phyloP scores from a whole-genome alignment of 1,140 invertebrate genomes.

The Eriocheir sinensis region DNA sequence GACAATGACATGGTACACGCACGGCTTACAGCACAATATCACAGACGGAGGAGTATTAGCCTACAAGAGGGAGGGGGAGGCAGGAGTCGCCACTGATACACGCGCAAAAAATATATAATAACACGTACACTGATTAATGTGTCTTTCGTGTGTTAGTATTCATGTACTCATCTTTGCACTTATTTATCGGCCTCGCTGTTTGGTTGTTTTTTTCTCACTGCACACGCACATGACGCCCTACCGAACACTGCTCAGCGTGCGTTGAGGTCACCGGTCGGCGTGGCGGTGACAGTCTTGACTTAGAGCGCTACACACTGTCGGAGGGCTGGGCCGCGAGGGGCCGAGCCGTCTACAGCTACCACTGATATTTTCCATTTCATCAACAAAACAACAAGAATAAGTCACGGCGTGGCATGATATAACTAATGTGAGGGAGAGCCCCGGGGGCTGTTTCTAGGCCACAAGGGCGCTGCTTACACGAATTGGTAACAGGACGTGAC shows the following conservation, averaged over 20 bases:
- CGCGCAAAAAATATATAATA: no score
- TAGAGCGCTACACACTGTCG: neutral
- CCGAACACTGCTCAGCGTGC: no score
- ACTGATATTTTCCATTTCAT: neutral
- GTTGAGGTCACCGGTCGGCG: neutral
- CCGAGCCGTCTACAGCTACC: neutral
- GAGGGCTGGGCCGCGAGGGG: neutral
- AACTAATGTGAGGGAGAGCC: neutral
- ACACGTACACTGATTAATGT: no score
- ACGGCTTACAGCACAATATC: neutral
- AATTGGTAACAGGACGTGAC: neutral
- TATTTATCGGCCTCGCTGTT: no score
- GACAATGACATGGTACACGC: neutral
- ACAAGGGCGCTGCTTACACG: neutral
- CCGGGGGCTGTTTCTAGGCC: neutral
- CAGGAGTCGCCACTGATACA: no score
- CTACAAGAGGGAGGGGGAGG: neutral
- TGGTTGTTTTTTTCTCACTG: no score
- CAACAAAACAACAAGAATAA: neutral
- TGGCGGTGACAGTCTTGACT: neutral
- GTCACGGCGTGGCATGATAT: neutral
- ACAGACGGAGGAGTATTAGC: neutral
- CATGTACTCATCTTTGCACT: no score
- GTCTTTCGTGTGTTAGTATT: no score
- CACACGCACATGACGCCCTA: no score